Conservation (phyloP, 2,888 invertebrate species). For the Scaptomyza tumidula region DNA sequence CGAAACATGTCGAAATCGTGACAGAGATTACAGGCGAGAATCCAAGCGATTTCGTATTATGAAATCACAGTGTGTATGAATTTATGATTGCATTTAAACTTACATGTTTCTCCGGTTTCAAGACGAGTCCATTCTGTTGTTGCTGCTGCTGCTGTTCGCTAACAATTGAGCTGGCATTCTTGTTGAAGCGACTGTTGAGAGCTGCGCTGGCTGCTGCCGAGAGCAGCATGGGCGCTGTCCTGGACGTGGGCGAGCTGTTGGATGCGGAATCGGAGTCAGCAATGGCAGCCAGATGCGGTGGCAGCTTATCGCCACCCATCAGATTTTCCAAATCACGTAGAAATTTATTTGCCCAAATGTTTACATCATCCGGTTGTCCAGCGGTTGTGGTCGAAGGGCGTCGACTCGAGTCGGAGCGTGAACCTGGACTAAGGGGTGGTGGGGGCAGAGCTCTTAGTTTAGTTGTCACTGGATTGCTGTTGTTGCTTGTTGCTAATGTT, state of each 20-base stretch:
- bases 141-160: slow-evolving; percentile 49
- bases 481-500: slow-evolving; percentile 13
- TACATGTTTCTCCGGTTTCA: slow-evolving; percentile 84
- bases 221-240: slow-evolving; percentile 78
- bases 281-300: slow-evolving; percentile 52
- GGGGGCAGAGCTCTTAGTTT: slow-evolving; percentile 77
- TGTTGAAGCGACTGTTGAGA: slow-evolving; percentile 78
- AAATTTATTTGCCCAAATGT: slow-evolving; percentile 85
- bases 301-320: slow-evolving; percentile 82
- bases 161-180: slow-evolving; percentile 38
- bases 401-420: slow-evolving; percentile 7
- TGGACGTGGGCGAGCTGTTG: slow-evolving; percentile 64
- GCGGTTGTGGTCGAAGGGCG: slow-evolving; percentile 26
- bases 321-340: slow-evolving; percentile 84
- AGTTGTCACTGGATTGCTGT: slow-evolving; percentile 70
- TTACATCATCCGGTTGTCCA: slow-evolving; percentile 78
- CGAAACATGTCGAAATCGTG: slow-evolving; percentile 63
- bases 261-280: slow-evolving; percentile 42
- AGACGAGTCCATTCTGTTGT: slow-evolving; percentile 76
- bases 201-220: slow-evolving; percentile 81
- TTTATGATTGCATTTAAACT: slow-evolving; percentile 71
- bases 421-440: slow-evolving; percentile 55
- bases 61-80: slow-evolving; percentile 44
- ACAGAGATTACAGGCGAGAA: slow-evolving; percentile 54
- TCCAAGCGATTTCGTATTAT: slow-evolving; percentile 38